A percentile compares a stretch with the other conserved stretches of the same genome.
Evolutionary conservation across 2,113 vertebrate genomes (phyloP).

Genomic region (Ranitomeya imitator): DNA sequence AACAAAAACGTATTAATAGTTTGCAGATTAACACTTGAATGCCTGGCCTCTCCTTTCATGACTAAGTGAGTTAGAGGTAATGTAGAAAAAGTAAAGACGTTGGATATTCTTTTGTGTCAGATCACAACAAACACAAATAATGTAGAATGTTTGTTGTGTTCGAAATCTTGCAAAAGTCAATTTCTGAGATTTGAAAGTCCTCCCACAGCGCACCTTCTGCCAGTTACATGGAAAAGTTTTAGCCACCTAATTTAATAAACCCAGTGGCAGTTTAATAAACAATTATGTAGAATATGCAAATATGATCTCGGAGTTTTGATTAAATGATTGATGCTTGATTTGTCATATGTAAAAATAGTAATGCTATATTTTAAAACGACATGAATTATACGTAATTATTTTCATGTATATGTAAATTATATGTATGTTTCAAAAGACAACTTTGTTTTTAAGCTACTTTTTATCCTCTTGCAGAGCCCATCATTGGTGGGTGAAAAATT

Average conservation of each 20-base stretch:
- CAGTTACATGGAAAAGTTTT: background rate
- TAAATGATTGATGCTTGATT: background rate
- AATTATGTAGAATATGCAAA: conserved; percentile 19
- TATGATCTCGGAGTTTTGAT: background rate
- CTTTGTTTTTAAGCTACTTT: no score
- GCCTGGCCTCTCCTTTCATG: background rate
- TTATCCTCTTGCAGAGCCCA: no score
- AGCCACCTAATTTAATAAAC: background rate
- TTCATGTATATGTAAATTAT: background rate
- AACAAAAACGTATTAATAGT: background rate
- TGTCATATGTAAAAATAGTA: conserved; percentile 1
- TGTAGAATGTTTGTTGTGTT: background rate
- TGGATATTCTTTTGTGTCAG: background rate
- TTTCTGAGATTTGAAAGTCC: background rate
- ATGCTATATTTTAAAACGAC: background rate
- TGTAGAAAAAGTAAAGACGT: background rate
- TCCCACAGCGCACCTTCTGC: background rate
- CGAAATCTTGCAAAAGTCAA: background rate
- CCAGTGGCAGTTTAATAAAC: background rate
- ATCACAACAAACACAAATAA: background rate
- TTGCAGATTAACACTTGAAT: background rate
- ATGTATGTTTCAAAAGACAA: no score
- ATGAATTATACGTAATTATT: background rate
- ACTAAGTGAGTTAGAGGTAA: background rate
- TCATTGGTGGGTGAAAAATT: no score